phyloP scores from a whole-genome alignment of 2,113 vertebrate genomes.

The Morone chrysops region DNA sequence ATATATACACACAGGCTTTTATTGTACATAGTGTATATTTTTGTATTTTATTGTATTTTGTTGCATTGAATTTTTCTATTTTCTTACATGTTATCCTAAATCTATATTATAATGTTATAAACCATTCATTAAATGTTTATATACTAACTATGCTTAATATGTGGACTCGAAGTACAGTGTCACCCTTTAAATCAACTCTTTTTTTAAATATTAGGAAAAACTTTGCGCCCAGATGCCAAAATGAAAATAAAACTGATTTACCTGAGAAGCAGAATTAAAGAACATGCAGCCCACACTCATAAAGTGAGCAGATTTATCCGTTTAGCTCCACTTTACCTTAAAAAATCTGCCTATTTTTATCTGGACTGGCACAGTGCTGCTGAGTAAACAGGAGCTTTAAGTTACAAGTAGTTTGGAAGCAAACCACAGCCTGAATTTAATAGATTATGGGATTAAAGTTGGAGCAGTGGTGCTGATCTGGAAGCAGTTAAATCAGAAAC shows the following conservation, averaged over 20 bases:
- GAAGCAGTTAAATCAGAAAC: neutral
- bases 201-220: neutral
- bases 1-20: too few relatives aligned
- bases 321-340: neutral
- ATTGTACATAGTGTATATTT: too few relatives aligned
- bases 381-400: neutral
- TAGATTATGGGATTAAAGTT: slow-evolving; percentile 5
- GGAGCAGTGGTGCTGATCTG: neutral
- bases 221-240: neutral
- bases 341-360: slow-evolving; percentile 4
- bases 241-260: neutral
- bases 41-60: too few relatives aligned
- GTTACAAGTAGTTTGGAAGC: neutral
- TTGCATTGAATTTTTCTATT: too few relatives aligned
- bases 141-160: too few relatives aligned
- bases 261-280: neutral
- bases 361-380: neutral
- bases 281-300: neutral
- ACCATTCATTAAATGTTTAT: too few relatives aligned
- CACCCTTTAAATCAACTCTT: neutral
- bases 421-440: neutral
- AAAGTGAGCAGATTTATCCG: neutral
- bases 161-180: too few relatives aligned
- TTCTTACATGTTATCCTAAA: too few relatives aligned
- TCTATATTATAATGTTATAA: too few relatives aligned